Conservation (phyloP, 2,797 vertebrate species). For the Hippocampus kuda region DNA sequence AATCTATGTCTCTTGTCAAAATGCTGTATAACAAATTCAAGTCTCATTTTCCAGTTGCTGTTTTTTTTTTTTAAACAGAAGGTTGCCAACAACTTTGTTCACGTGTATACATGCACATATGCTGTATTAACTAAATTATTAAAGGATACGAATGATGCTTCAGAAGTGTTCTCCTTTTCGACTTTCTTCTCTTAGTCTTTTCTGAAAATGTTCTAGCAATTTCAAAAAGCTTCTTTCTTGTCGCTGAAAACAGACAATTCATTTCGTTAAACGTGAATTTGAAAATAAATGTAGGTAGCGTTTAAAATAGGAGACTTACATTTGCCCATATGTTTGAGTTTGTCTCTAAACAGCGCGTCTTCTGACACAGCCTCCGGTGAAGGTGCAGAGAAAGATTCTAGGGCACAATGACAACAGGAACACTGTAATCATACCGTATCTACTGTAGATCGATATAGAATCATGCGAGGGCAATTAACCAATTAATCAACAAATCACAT, state of each 20-base stretch:
- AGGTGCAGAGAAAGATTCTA: conserved; percentile 63
- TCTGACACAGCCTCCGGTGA: conserved; percentile 78
- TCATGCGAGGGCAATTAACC: not conserved
- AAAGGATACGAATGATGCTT: conserved; percentile 92
- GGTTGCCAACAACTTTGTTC: not conserved
- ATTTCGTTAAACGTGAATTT: not conserved
- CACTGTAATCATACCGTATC: conserved; percentile 6
- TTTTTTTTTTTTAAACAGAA: not conserved
- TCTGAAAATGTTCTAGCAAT: conserved; percentile 92
- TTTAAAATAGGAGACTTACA: conserved; percentile 68
- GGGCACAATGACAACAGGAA: conserved; percentile 45
- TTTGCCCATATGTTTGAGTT: conserved; percentile 98
- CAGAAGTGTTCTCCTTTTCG: conserved; percentile 79
- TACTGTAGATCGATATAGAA: not conserved
- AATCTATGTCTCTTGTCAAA: too few relatives aligned
- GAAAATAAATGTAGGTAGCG: too few relatives aligned
- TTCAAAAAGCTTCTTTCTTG: conserved; percentile 93
- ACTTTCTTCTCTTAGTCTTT: conserved; percentile 92
- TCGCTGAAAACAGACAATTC: conserved; percentile 66
- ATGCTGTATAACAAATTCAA: not conserved
- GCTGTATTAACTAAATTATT: not conserved
- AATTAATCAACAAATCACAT: not conserved
- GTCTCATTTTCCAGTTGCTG: not conserved
- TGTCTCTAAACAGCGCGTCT: conserved; percentile 95
- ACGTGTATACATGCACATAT: not conserved